Base-by-base conservation (phyloP, 2,888 invertebrate genomes). In the Pollenia labialis region DNA sequence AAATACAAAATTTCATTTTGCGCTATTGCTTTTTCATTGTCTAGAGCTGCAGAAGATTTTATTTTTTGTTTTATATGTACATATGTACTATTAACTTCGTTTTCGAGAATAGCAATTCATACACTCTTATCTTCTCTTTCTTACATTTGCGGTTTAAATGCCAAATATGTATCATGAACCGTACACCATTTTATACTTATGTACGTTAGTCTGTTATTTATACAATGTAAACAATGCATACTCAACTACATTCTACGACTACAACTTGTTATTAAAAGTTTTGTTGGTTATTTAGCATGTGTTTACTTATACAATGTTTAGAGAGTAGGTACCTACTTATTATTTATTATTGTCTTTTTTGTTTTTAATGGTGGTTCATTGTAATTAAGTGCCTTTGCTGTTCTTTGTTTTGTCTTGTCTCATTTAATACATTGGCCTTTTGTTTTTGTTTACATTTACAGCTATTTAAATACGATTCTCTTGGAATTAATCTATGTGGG, bases 51-150 rank as follows among this genome's bases (percentile, higher is more conserved):
- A 56, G 2, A 12, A 10, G 46, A 23, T 23, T 60, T 42, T 12
- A 32, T 58, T 14, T 68, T 40, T 8, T 50, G 16, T 58, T 16
- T 50, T 23, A 23, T 23, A 23, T 23, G 18, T 18, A 18, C 18
- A 18, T 18, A 32, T 32, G 32, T 14, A 10, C 11, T 40, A 42
- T 72, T 42, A 72, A 66, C 72, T 81, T 74, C 46, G 64, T 23
- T 56, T 48, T 9, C 14, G 64, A 54, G 8, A 32, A n/a, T 16
- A 48, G 71, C 68, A 69, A 72, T 56, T 71, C 40, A 40, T 16
- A 80, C 40, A 52, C 66, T 66, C 72, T 69, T 72, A 32, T 16
- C 32, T 14, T 83, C 68, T 71, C 54, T 80, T 44, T 75, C 64
- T 60, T 60, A 52, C 52, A 16, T 14, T 11, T 48, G 44, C 11